Conservation (phyloP, 2,888 invertebrate species). For the Hecatera dysodea region DNA sequence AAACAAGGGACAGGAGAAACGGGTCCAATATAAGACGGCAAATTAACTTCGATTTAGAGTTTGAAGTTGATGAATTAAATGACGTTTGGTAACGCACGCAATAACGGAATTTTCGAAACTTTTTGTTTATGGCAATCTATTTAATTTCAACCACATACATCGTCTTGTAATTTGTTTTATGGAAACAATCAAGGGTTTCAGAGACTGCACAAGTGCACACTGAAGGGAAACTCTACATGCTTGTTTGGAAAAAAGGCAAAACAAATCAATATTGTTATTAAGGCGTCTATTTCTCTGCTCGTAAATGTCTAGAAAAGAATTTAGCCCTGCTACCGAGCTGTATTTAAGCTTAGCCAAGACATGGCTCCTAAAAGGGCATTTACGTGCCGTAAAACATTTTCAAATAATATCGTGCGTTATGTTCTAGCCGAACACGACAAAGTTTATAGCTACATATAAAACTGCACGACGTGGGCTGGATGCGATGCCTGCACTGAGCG, state of each 20-base stretch:
- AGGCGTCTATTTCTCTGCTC: slow-evolving; percentile 4
- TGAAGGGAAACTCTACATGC: background rate
- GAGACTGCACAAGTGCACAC: too few relatives aligned
- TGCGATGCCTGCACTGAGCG: slow-evolving; percentile 37
- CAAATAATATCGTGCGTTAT: slow-evolving; percentile 52
- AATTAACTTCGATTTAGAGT: background rate
- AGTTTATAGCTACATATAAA: slow-evolving; percentile 60
- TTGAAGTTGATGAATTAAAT: background rate
- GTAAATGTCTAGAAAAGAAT: slow-evolving; percentile 30
- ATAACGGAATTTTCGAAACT: too few relatives aligned
- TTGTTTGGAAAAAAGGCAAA: background rate
- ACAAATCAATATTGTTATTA: slow-evolving; percentile 6
- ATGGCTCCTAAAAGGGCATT: slow-evolving; percentile 33
- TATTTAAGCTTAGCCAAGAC: slow-evolving; percentile 20
- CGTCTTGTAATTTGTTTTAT: too few relatives aligned
- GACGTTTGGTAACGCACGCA: too few relatives aligned
- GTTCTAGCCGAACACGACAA: slow-evolving; percentile 52
- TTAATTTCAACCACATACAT: too few relatives aligned
- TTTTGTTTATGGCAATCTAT: background rate
- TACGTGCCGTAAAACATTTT: slow-evolving; percentile 54
- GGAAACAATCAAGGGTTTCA: background rate
- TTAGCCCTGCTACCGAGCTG: slow-evolving; percentile 34
- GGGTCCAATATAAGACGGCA: background rate
- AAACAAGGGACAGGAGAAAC: background rate
- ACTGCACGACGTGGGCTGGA: slow-evolving; percentile 58